These are phyloP conservation scores for Protomyctophum bolini DNA, from an alignment of 2,113 vertebrate species.

Conservation along the genomic window DNA sequence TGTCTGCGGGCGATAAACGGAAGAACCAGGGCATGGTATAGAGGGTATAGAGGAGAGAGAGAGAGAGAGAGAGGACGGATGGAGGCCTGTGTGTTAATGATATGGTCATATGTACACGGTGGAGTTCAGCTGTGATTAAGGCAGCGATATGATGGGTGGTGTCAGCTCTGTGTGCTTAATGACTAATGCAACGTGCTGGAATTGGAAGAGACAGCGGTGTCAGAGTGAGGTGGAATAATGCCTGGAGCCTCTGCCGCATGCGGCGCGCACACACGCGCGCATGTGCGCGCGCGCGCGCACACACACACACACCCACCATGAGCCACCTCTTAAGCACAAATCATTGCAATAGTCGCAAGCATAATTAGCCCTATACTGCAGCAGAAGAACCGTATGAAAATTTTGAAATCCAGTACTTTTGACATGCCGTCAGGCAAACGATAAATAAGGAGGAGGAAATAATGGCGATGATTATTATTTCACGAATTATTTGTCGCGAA, in stretches of 20 bases:
- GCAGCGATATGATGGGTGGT: conserved; percentile 70
- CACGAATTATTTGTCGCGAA: conserved; percentile 59
- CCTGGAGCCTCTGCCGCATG: conserved; percentile 64
- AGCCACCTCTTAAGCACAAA: conserved; percentile 67
- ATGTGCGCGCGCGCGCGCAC: conserved; percentile 7
- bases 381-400: conserved; percentile 42
- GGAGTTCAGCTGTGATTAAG: conserved; percentile 73
- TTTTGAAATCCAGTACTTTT: conserved; percentile 65
- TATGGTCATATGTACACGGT: conserved; percentile 64
- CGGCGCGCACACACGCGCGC: conserved; percentile 50
- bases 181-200: conserved; percentile 71
- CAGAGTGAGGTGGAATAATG: conserved; percentile 69
- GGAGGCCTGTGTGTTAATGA: conserved; percentile 63
- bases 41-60: conserved; percentile 5
- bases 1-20: conserved; percentile 26
- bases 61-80: conserved; percentile 25
- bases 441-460: conserved; percentile 63
- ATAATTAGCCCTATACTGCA: conserved; percentile 64
- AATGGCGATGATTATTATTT: conserved; percentile 64
- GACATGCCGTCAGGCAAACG: conserved; percentile 68
- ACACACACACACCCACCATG: conserved; percentile 65
- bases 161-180: conserved; percentile 70
- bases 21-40: conserved; percentile 3
- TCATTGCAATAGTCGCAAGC: conserved; percentile 61
- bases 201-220: conserved; percentile 74